A percentile compares a stretch with the other conserved stretches of the same genome.
Conservation (phyloP, 2,113 vertebrate genomes). For the Australoheros scitulus region DNA sequence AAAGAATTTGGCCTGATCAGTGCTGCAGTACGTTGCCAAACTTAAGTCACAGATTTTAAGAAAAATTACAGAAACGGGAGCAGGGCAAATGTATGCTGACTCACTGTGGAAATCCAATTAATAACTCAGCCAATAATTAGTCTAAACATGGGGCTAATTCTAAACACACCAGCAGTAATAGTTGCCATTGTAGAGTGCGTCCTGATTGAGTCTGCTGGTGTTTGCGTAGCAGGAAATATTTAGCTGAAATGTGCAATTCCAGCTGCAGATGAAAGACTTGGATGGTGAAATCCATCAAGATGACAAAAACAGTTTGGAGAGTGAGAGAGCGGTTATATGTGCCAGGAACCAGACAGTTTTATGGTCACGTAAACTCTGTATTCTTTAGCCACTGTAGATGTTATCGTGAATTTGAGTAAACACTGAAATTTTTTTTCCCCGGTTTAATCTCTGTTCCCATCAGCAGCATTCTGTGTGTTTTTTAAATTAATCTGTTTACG, state of each 20-base stretch:
- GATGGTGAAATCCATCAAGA: neutral
- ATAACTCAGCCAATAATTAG: constrained; percentile 6
- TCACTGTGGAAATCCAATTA: constrained; percentile 20
- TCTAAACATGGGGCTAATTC: neutral
- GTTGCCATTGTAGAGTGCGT: neutral
- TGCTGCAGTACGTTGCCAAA: constrained; percentile 2
- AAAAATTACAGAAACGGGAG: constrained; percentile 2
- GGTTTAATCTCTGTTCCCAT: neutral
- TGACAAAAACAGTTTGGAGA: constrained; percentile 8
- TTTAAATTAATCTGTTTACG: neutral
- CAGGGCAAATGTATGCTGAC: constrained; percentile 4
- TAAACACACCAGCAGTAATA: neutral
- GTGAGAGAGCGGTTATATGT: neutral
- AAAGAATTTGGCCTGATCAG: neutral
- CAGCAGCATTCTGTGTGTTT: neutral
- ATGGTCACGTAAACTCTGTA: neutral
- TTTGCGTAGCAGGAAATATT: neutral
- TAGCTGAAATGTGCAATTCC: constrained; percentile 11
- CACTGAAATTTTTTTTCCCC: neutral
- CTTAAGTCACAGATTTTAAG: constrained; percentile 3
- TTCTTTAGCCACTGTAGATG: neutral
- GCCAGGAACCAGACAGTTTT: constrained; percentile 19
- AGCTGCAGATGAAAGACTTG: neutral
- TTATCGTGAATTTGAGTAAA: neutral
- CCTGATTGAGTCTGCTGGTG: neutral